Percentiles rank a stretch among this genome's conserved stretches.
phyloP scores from a whole-genome alignment of 2,113 vertebrate species.

The Tapirus terrestris region DNA sequence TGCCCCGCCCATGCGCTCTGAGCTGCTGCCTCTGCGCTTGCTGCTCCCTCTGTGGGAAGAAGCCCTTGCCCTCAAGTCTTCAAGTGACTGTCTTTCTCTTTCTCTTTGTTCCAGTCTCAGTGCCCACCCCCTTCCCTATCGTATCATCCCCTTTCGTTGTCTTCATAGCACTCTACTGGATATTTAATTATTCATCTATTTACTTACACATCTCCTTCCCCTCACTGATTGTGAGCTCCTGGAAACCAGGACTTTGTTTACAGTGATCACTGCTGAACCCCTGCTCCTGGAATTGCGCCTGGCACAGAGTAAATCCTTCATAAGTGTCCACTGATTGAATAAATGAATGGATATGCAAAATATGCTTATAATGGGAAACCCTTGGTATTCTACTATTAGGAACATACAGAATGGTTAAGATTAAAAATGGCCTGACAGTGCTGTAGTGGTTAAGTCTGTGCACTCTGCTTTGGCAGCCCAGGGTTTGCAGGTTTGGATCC shows the following conservation, averaged over 20 bases:
- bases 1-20: not conserved
- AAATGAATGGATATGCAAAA: not conserved
- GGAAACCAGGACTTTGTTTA: not conserved
- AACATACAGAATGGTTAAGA: not conserved
- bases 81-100: not conserved
- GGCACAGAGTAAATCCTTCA: not conserved
- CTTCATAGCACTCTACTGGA: not conserved
- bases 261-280: not conserved
- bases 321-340: not conserved
- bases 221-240: not conserved
- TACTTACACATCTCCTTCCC: not conserved
- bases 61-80: not conserved
- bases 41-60: not conserved
- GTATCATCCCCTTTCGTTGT: not conserved
- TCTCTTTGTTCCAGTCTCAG: not conserved
- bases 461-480: too few relatives aligned
- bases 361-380: not conserved
- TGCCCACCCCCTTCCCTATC: not conserved
- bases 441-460: too few relatives aligned
- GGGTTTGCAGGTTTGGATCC: too few relatives aligned
- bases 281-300: not conserved
- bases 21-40: not conserved
- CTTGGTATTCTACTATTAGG: not conserved
- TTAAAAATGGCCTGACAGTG: not conserved
- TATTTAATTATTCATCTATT: not conserved